Percentiles rank a stretch among this genome's conserved stretches.
phyloP scores from a whole-genome alignment of 2,113 vertebrate species.

The Telmatochromis sp. region DNA sequence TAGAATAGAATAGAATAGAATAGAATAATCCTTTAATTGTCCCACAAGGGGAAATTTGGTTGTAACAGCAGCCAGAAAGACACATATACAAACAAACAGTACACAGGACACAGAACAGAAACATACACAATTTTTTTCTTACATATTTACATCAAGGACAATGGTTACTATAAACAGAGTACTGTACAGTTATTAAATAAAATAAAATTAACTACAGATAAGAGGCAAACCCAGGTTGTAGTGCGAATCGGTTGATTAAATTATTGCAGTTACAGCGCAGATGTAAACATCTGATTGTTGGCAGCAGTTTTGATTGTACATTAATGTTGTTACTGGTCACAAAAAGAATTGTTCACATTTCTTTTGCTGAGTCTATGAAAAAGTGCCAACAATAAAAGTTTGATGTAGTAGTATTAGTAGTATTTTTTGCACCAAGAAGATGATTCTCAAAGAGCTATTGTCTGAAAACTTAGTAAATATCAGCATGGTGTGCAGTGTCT shows the following conservation, averaged over 20 bases:
- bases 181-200: not conserved
- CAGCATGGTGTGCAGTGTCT: not conserved
- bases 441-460: not conserved
- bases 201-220: not conserved
- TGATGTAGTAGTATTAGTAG: not conserved
- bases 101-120: too few species aligned
- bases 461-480: not conserved
- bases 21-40: not conserved
- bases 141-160: not conserved
- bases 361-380: not conserved
- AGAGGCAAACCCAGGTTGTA: not conserved
- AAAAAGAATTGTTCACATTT: not conserved
- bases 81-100: too few species aligned
- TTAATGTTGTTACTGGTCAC: not conserved
- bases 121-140: not conserved
- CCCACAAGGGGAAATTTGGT: not conserved
- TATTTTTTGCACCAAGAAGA: accelerated
- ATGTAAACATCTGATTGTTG: not conserved
- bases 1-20: not conserved
- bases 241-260: not conserved
- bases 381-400: not conserved
- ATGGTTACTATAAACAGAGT: not conserved
- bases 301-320: not conserved
- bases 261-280: not conserved
- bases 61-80: not conserved